A percentile compares a stretch with the other conserved stretches of the same genome.
phyloP scores from a whole-genome alignment of 1,140 invertebrate species.

The Drosophila miranda region DNA sequence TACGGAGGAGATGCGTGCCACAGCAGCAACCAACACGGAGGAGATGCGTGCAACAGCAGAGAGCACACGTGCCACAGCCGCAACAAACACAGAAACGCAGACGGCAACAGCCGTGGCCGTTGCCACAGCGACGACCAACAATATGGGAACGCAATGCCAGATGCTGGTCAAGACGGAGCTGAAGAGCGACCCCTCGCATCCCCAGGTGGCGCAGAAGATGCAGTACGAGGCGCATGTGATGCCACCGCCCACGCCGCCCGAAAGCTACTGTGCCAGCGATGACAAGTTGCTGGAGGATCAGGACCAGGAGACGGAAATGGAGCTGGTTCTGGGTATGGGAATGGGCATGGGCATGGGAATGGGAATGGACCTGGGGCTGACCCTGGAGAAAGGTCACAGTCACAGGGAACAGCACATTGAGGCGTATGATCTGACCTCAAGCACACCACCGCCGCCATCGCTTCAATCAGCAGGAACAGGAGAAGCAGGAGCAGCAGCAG shows the following conservation, averaged over 20 bases:
- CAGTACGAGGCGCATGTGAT: conserved; percentile 79
- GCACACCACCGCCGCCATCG: conserved; percentile 45
- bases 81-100: conserved; percentile 34
- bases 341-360: conserved; percentile 11
- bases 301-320: conserved; percentile 48
- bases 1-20: conserved; percentile 1
- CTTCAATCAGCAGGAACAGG: conserved; percentile 61
- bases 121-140: conserved; percentile 57
- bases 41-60: conserved; percentile 25
- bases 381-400: neutral
- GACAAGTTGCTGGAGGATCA: conserved; percentile 59
- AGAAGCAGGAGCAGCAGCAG: conserved; percentile 84
- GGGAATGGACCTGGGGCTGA: conserved; percentile 6
- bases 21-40: conserved; percentile 21
- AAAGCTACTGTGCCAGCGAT: conserved; percentile 74
- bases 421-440: conserved; percentile 67
- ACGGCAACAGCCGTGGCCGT: conserved; percentile 23
- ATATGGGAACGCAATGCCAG: conserved; percentile 65
- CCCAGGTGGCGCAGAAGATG: conserved; percentile 58
- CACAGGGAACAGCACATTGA: conserved; percentile 45
- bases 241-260: conserved; percentile 74
- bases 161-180: conserved; percentile 67
- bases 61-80: conserved; percentile 1
- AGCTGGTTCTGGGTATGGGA: conserved; percentile 13
- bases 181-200: conserved; percentile 35